Conservation (phyloP, 2,113 vertebrate genomes). For the Athene noctua region DNA sequence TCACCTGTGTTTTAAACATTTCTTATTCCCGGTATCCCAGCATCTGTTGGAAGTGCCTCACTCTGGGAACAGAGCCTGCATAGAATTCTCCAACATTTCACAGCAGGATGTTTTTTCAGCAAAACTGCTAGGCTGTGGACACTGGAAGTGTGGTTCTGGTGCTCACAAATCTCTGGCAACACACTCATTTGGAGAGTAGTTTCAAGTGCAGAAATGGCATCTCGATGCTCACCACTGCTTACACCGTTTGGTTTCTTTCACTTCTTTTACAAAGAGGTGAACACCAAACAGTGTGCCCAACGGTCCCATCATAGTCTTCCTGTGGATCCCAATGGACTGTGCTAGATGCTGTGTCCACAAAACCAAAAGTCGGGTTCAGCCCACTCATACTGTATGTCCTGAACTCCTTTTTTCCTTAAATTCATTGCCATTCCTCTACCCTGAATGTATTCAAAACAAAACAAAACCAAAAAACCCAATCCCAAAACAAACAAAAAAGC, state of each 20-base stretch:
- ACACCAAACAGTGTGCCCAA: neutral
- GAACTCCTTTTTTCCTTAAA: neutral
- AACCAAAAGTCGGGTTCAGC: neutral
- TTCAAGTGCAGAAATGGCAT: neutral
- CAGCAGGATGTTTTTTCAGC: neutral
- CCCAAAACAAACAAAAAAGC: neutral
- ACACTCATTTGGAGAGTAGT: neutral
- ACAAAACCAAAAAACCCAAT: neutral
- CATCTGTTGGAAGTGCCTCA: neutral
- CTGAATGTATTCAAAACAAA: neutral
- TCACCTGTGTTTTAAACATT: neutral
- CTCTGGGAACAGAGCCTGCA: neutral
- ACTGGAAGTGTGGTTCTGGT: neutral
- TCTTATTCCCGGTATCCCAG: neutral
- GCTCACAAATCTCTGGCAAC: neutral
- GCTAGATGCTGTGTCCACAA: neutral
- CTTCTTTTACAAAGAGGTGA: neutral
- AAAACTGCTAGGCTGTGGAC: neutral
- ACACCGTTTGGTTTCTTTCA: neutral
- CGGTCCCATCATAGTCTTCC: neutral
- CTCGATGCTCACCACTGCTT: neutral
- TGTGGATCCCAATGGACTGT: accelerated
- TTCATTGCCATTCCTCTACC: neutral
- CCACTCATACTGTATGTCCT: neutral
- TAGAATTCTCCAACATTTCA: neutral